Conservation (phyloP, 2,797 vertebrate genomes). For the Bradypodion ventrale region DNA sequence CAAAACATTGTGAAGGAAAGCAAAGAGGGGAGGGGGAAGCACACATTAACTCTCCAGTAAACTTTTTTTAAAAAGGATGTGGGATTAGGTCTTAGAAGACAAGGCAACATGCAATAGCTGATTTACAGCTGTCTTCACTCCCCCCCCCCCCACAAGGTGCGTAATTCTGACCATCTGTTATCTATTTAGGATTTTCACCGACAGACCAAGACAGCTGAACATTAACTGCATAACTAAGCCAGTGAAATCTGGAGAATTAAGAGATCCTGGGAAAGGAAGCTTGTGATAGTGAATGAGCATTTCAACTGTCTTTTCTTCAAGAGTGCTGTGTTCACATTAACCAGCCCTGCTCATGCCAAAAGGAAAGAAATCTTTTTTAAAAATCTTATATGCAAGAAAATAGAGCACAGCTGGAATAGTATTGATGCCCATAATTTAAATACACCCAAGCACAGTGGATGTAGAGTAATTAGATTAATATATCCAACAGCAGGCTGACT, state of each 20-base stretch:
- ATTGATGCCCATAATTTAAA: neutral
- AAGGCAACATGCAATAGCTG: slow-evolving; percentile 57
- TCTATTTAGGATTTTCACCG: slow-evolving; percentile 46
- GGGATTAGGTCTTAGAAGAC: slow-evolving; percentile 14
- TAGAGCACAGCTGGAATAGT: neutral
- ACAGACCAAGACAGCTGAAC: slow-evolving; percentile 49
- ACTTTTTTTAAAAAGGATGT: slow-evolving; percentile 2
- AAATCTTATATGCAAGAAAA: neutral
- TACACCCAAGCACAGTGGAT: neutral
- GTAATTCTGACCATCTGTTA: slow-evolving; percentile 40
- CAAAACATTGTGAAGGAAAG: neutral
- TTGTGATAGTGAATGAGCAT: neutral
- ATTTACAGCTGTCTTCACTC: slow-evolving; percentile 58
- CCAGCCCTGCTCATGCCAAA: neutral
- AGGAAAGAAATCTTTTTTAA: neutral
- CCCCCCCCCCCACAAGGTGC: slow-evolving; percentile 54
- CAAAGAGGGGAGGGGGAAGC: neutral
- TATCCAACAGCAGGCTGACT: neutral
- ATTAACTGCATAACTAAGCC: slow-evolving; percentile 25
- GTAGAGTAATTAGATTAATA: neutral
- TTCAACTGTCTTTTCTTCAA: neutral
- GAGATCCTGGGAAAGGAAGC: slow-evolving; percentile 19
- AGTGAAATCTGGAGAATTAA: slow-evolving; percentile 16
- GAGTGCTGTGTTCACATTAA: neutral
- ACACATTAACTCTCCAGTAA: neutral